phyloP scores from a whole-genome alignment of 2,888 invertebrate genomes.

The Meganola albula region DNA sequence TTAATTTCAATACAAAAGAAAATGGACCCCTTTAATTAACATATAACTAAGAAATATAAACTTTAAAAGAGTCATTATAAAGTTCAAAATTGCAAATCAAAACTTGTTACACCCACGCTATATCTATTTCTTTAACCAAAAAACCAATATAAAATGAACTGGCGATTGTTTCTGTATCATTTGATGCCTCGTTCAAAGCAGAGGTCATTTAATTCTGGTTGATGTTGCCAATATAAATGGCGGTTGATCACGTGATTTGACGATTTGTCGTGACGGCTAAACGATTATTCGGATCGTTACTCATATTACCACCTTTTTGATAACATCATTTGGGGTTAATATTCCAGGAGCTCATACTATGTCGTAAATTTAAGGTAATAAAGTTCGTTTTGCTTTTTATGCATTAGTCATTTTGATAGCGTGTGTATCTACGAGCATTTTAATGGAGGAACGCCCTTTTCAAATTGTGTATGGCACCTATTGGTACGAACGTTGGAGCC shows the following conservation, averaged over 20 bases:
- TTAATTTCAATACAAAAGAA: slow-evolving; percentile 47
- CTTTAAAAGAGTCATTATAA: slow-evolving; percentile 20
- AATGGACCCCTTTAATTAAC: slow-evolving; percentile 38
- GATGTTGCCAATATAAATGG: slow-evolving; percentile 51
- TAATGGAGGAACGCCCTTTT: no score
- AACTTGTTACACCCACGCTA: slow-evolving; percentile 27
- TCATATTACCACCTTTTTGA: slow-evolving; percentile 72
- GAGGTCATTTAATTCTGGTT: slow-evolving; percentile 12
- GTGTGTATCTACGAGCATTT: no score
- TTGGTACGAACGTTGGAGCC: no score
- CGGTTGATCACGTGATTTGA: slow-evolving; percentile 60
- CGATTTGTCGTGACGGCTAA: slow-evolving; percentile 68
- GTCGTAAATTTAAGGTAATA: no score
- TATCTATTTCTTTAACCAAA: slow-evolving; percentile 32
- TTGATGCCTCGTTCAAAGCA: slow-evolving; percentile 5
- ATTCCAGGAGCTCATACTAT: no score
- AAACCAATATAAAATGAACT: slow-evolving; percentile 33
- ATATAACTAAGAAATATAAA: slow-evolving; percentile 14
- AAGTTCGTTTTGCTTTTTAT: no score
- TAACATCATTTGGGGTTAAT: slow-evolving; percentile 54
- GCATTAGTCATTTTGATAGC: no score
- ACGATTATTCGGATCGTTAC: slow-evolving; percentile 68
- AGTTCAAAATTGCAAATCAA: slow-evolving; percentile 25
- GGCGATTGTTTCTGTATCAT: slow-evolving; percentile 4
- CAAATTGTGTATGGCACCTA: no score